Evolutionary conservation across 2,113 vertebrate species (phyloP).

Genomic region (Brachyhypopomus gauderio): DNA sequence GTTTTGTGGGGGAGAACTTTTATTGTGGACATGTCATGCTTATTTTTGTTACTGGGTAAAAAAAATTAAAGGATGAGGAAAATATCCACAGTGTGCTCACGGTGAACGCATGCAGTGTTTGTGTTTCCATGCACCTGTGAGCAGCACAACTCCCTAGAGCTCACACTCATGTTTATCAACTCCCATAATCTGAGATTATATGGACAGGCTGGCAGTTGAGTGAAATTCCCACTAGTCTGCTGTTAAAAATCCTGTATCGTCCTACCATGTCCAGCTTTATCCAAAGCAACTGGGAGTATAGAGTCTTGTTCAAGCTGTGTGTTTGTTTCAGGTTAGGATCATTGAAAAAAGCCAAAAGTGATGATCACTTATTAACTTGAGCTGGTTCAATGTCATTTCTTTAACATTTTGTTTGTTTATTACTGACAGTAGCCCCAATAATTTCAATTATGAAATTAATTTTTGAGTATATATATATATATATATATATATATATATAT

Average conservation of each 20-base stretch:
- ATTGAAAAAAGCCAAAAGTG: not conserved
- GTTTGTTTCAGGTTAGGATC: not conserved
- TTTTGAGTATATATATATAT: not conserved
- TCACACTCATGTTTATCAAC: not conserved
- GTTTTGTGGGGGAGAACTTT: not conserved
- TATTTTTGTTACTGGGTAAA: not conserved
- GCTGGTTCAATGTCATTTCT: not conserved
- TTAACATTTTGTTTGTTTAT: not conserved
- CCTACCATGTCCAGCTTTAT: not conserved
- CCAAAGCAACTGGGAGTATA: not conserved
- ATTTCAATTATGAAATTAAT: no score
- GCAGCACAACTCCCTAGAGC: not conserved
- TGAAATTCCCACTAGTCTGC: not conserved
- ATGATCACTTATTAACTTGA: not conserved
- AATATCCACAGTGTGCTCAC: not conserved
- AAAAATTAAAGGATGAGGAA: not conserved
- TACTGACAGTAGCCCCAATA: no score
- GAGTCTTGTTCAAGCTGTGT: not conserved
- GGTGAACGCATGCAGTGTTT: conserved; percentile 31
- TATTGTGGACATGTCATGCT: not conserved
- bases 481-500: not conserved
- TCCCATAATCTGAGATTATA: not conserved
- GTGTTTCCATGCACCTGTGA: not conserved
- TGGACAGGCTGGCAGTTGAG: not conserved
- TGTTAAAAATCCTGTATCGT: not conserved